These are phyloP conservation scores for Coracopsis vasa DNA, from an alignment of 2,113 vertebrate genomes.

Conservation along the genomic window DNA sequence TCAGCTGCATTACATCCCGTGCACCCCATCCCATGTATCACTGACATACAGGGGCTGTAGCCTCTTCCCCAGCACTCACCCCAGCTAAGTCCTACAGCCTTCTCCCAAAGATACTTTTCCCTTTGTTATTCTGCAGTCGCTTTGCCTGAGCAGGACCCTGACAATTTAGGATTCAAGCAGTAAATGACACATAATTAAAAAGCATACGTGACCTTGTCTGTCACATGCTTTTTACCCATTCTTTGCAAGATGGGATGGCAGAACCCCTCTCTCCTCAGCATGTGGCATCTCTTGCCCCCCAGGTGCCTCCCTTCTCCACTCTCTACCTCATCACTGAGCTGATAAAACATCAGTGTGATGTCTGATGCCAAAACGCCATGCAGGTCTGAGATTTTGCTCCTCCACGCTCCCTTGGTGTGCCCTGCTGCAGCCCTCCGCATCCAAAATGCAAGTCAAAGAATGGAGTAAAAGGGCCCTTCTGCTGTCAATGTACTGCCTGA, in stretches of 20 bases:
- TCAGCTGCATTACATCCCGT: not conserved
- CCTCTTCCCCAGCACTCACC: not conserved
- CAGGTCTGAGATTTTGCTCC: not conserved
- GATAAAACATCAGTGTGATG: not conserved
- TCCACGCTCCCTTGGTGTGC: not conserved
- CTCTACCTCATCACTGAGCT: not conserved
- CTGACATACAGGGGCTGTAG: not conserved
- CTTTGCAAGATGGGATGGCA: rapidly evolving
- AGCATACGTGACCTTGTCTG: not conserved
- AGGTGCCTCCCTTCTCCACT: not conserved
- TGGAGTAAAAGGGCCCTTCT: not conserved
- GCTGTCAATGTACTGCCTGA: not conserved
- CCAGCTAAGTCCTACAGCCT: not conserved
- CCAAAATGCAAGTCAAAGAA: not conserved
- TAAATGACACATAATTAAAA: not conserved
- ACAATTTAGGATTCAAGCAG: not conserved
- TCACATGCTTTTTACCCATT: not conserved
- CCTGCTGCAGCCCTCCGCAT: not conserved
- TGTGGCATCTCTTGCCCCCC: not conserved
- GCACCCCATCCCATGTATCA: rapidly evolving
- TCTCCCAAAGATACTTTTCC: not conserved
- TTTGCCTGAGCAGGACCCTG: not conserved
- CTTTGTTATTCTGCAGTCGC: not conserved
- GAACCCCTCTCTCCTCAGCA: not conserved
- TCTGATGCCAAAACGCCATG: not conserved